phyloP scores from a whole-genome alignment of 2,888 invertebrate species.

The Hecatera dysodea region DNA sequence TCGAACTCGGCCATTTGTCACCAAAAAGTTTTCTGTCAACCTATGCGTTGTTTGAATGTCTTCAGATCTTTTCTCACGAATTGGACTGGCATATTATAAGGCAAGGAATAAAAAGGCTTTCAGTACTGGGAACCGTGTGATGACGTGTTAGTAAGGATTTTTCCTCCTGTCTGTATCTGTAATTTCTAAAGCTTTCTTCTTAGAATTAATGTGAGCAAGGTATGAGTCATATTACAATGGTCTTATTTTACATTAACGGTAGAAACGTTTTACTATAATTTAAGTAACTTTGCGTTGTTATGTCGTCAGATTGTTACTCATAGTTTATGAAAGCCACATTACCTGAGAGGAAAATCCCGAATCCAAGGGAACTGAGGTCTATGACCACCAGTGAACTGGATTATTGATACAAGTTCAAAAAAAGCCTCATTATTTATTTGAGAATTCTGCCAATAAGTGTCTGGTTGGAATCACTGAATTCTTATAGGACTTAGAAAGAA shows the following conservation, averaged over 20 bases:
- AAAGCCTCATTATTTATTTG: background rate
- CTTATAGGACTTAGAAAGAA: too few species aligned
- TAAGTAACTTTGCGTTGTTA: background rate
- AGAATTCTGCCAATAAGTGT: background rate
- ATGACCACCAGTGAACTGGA: background rate
- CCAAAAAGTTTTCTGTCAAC: slow-evolving; percentile 41
- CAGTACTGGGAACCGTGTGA: slow-evolving; percentile 63
- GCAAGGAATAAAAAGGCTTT: slow-evolving; percentile 64
- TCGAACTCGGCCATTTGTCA: slow-evolving; percentile 12
- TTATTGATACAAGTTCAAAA: background rate
- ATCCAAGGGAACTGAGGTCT: too few species aligned
- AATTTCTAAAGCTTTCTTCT: slow-evolving; percentile 69
- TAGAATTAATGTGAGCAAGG: slow-evolving; percentile 58
- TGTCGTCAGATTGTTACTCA: background rate
- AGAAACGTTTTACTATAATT: background rate
- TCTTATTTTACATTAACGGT: slow-evolving; percentile 5
- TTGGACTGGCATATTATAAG: slow-evolving; percentile 37
- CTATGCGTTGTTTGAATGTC: slow-evolving; percentile 52
- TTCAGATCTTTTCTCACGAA: slow-evolving; percentile 67
- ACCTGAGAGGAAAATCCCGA: background rate
- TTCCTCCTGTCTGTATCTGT: slow-evolving; percentile 65
- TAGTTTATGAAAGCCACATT: background rate
- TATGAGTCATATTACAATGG: slow-evolving; percentile 53
- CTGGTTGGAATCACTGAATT: background rate
- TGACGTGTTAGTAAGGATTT: slow-evolving; percentile 59